Conservation (phyloP, 2,888 invertebrate genomes). For the Scaptodrosophila latifasciaeformis region DNA sequence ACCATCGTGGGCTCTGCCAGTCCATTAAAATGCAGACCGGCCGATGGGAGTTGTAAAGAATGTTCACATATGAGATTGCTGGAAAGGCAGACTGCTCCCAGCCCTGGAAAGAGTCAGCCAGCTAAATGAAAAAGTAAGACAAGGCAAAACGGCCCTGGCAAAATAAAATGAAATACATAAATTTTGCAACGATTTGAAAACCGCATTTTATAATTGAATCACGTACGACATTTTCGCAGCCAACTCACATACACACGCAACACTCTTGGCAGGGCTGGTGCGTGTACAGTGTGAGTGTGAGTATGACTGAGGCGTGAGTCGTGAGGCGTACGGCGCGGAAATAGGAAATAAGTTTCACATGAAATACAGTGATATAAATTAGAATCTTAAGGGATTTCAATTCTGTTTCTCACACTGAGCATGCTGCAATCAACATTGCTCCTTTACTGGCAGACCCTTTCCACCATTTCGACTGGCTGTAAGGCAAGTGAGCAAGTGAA, state of each 20-base stretch:
- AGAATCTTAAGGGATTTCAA: conserved; percentile 64
- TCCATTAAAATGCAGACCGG: conserved; percentile 50
- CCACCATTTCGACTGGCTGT: too few relatives aligned
- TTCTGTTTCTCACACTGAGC: too few relatives aligned
- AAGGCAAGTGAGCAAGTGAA: not conserved
- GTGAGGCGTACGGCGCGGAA: too few relatives aligned
- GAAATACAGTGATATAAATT: conserved; percentile 59
- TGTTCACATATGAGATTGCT: too few relatives aligned
- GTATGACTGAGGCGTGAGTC: too few relatives aligned
- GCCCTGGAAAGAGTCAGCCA: not conserved
- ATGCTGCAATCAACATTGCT: too few relatives aligned
- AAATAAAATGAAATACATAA: conserved; percentile 72
- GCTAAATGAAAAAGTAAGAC: not conserved
- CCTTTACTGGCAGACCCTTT: too few relatives aligned
- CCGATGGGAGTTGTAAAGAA: not conserved
- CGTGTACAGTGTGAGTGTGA: conserved; percentile 14
- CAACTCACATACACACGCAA: conserved; percentile 1
- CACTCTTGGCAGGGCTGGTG: too few relatives aligned
- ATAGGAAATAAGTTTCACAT: conserved; percentile 61
- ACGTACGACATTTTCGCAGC: conserved; percentile 72
- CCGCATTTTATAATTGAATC: conserved; percentile 75
- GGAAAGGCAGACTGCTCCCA: too few relatives aligned
- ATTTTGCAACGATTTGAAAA: conserved; percentile 73
- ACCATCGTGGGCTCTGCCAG: conserved; percentile 52
- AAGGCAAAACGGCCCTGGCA: conserved; percentile 1